phyloP scores from a whole-genome alignment of 1,140 invertebrate species.

The Trichoplusia ni region DNA sequence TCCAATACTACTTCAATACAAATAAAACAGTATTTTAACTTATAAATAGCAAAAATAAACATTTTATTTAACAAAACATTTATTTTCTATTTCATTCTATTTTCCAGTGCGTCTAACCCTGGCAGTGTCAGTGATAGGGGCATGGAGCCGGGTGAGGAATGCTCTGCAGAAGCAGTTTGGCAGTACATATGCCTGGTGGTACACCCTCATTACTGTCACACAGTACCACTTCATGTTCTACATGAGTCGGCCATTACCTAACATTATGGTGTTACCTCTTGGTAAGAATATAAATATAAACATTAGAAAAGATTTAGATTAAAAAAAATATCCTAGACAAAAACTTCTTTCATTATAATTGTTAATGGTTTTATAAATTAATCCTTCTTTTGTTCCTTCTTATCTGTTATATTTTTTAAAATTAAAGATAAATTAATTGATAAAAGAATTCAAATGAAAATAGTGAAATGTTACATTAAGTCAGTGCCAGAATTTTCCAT shows the following conservation, averaged over 20 bases:
- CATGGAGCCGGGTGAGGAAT: constrained; percentile 88
- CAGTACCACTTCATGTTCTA: constrained; percentile 99
- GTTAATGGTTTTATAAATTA: no score
- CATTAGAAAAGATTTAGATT: no score
- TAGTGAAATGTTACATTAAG: no score
- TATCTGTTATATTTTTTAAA: no score
- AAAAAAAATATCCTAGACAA: no score
- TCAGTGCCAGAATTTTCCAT: background rate
- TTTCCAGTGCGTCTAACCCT: constrained; percentile 92
- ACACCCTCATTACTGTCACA: constrained; percentile 91
- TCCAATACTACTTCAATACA: no score
- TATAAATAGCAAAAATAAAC: no score
- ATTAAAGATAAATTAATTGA: no score
- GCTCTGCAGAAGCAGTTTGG: constrained; percentile 91
- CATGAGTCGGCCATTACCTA: constrained; percentile 95
- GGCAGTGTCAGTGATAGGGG: constrained; percentile 87
- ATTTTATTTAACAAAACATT: no score
- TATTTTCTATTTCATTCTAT: background rate
- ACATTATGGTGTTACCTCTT: constrained; percentile 96
- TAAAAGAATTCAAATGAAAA: background rate
- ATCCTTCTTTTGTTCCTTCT: no score
- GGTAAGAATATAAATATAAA: constrained; percentile 88
- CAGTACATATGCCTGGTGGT: constrained; percentile 89
- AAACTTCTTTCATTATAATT: no score
- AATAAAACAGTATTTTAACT: no score